A percentile compares a stretch with the other conserved stretches of the same genome.
Conservation (phyloP, 2,888 invertebrate species). For the Parnassius glacialis region DNA sequence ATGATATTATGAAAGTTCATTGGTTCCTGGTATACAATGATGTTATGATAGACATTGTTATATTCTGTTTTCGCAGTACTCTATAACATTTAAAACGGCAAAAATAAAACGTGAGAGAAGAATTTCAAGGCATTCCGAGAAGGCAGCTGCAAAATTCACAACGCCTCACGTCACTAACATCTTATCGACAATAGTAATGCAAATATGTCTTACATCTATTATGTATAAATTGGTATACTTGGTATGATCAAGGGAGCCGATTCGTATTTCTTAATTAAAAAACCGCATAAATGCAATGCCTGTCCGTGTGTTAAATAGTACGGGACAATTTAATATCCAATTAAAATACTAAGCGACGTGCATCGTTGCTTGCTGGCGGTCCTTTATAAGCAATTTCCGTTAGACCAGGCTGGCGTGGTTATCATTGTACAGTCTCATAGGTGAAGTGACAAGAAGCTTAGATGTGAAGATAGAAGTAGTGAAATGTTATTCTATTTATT, state of each 20-base stretch:
- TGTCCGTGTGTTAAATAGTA: slow-evolving; percentile 1
- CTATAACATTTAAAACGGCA: too few species aligned
- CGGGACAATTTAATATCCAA: slow-evolving; percentile 26
- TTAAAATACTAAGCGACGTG: slow-evolving; percentile 18
- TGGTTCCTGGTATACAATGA: too few species aligned
- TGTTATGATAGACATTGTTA: too few species aligned
- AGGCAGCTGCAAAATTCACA: background rate
- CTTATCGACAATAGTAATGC: background rate
- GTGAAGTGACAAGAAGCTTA: slow-evolving; percentile 15
- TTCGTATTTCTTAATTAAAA: slow-evolving; percentile 21
- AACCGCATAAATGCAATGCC: background rate
- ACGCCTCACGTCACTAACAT: background rate
- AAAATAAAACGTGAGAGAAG: too few species aligned
- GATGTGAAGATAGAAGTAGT: background rate
- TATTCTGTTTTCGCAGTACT: too few species aligned
- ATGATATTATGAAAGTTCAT: too few species aligned
- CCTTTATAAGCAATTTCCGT: slow-evolving; percentile 25
- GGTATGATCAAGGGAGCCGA: slow-evolving; percentile 9
- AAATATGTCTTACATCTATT: background rate
- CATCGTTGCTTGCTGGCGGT: slow-evolving; percentile 12
- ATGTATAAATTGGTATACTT: slow-evolving; percentile 1
- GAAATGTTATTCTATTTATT: too few species aligned
- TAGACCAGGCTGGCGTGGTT: slow-evolving; percentile 8
- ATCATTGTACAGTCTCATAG: slow-evolving; percentile 14
- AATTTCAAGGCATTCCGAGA: background rate